Percentiles rank a stretch among this genome's conserved stretches.
These are phyloP conservation scores for Eretmodus cyanostictus DNA, from an alignment of 2,113 vertebrate species.

Conservation along the genomic window DNA sequence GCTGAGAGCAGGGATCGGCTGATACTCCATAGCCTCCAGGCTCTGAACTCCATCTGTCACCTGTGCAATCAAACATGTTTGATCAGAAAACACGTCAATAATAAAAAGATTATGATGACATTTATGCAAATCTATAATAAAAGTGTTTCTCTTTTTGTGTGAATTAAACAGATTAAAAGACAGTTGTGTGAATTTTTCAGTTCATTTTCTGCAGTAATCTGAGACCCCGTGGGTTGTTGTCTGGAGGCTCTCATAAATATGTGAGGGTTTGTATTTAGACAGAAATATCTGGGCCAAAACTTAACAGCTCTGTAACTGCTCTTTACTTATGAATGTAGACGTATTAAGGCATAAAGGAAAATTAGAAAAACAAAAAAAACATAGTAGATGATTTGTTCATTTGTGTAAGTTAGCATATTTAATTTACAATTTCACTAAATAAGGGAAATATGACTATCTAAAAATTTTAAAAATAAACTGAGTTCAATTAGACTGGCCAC, in stretches of 20 bases:
- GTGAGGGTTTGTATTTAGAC: not conserved
- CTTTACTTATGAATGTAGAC: not conserved
- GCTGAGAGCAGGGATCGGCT: slow-evolving; percentile 76
- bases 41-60: slow-evolving; percentile 89
- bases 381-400: not conserved
- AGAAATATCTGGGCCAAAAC: not conserved
- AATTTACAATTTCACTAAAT: not conserved
- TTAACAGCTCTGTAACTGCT: not conserved
- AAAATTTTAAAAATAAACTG: not conserved
- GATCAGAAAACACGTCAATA: not conserved
- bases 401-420: not conserved
- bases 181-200: not conserved
- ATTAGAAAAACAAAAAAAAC: not conserved
- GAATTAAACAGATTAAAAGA: not conserved
- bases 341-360: not conserved
- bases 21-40: slow-evolving; percentile 92
- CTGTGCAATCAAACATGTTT: slow-evolving; percentile 28
- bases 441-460: not conserved
- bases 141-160: not conserved
- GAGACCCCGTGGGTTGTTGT: not conserved
- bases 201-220: not conserved
- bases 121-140: not conserved
- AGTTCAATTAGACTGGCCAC: not conserved
- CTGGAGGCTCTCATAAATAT: not conserved
- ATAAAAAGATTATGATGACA: not conserved